Base-by-base conservation (phyloP, 1,140 invertebrate species). In the Drosophila neocordata region DNA sequence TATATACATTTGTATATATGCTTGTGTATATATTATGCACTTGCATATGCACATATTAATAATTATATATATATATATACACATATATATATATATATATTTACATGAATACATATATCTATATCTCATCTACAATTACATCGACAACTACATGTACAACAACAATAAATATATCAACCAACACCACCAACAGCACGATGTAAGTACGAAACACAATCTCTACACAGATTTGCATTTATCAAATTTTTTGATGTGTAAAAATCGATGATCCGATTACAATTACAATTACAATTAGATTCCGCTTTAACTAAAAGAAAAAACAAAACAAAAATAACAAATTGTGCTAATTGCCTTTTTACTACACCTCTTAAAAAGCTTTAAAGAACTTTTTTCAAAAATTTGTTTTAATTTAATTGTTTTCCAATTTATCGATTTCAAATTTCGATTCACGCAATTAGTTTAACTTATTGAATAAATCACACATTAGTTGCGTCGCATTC, bases 171-270 rank as follows among this genome's bases (percentile, higher is more conserved):
- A 48, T 48, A 48, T 48, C 77, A 89, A 85, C 48, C 62, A 68
- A 69, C 81, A 87, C 84, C 72, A 85, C 88, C 90, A 89, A 82
- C 90, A 91, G 90, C 90, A 91, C 90, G 90, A 91, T 91, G 90
- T 91, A 91, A 91, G 90, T 91, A 91, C 87, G 74, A 91, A 89
- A 88, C 85, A 89, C 85, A 64, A 81, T 80, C 69, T 84, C 69
- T 84, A 89, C 84, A 89, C 81, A 48, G 48, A 78, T 81, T 79
- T 85, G 74, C 83, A 88, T 82, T 79, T 82, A 78, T 82, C 74
- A 70, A 83, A 75, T 64, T 75, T 76, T 55, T 78, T 65, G 51
- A 87, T 88, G 68, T 88, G 81, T 77, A 80, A 60, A 68, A 65
- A 71, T 74, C 79, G 63, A 82, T 65, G 62, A 83, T 48, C 41